These are phyloP conservation scores for Palythoa grandis DNA, from an alignment of 92 coral and sea anemone species.

Conservation along the genomic window DNA sequence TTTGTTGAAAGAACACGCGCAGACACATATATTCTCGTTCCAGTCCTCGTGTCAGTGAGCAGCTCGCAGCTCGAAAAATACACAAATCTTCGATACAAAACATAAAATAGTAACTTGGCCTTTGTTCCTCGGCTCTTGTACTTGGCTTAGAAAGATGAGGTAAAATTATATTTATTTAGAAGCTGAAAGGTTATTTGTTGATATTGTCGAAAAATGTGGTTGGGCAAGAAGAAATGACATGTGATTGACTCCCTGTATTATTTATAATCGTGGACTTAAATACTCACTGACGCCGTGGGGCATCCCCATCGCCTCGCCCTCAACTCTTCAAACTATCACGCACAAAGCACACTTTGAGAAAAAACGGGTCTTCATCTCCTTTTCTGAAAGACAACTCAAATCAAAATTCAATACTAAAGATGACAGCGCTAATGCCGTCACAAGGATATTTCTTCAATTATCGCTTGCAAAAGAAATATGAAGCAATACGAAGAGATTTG, in stretches of 20 bases:
- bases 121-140: no score
- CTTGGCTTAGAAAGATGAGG: no score
- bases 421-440: background rate
- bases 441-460: slow-evolving; percentile 22
- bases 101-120: no score
- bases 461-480: slow-evolving; percentile 66
- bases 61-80: background rate
- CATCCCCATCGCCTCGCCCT: background rate
- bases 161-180: no score
- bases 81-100: no score
- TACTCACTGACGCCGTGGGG: background rate
- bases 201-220: background rate
- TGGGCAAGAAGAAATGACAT: background rate
- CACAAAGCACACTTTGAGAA: background rate
- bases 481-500: slow-evolving; percentile 61
- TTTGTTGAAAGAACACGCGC: slow-evolving; percentile 12
- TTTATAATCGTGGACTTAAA: background rate
- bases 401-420: background rate
- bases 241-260: background rate
- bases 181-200: no score
- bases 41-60: background rate
- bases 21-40: background rate
- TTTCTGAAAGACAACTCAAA: background rate
- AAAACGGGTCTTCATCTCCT: background rate
- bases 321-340: background rate